phyloP scores from a whole-genome alignment of 2,797 vertebrate genomes.

The Nasua narica region DNA sequence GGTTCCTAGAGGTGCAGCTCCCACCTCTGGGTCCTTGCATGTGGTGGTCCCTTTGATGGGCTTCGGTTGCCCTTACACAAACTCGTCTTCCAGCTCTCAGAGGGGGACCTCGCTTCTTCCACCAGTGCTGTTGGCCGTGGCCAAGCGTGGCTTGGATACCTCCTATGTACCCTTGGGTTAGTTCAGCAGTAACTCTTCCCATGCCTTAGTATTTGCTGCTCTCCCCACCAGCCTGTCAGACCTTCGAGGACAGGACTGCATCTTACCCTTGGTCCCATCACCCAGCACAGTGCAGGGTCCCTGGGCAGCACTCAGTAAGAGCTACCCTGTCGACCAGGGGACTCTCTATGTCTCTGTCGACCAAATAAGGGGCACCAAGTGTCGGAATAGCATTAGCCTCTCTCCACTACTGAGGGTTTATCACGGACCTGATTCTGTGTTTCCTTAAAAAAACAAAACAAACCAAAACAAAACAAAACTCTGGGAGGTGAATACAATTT shows the following conservation, averaged over 20 bases:
- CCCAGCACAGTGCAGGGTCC: rapidly evolving
- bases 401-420: background rate
- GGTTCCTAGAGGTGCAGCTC: background rate
- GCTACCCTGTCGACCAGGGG: too few species aligned
- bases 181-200: background rate
- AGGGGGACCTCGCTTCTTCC: background rate
- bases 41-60: background rate
- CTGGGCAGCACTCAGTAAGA: background rate
- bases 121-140: background rate
- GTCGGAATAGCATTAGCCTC: background rate
- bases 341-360: background rate
- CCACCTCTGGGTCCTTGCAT: background rate
- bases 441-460: background rate
- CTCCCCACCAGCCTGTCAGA: background rate
- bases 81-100: background rate
- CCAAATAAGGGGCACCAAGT: background rate
- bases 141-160: background rate
- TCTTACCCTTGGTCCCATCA: background rate
- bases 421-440: background rate
- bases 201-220: background rate
- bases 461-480: too few species aligned
- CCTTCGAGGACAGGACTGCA: background rate
- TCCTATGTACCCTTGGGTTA: background rate
- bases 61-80: background rate
- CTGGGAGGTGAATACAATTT: background rate